phyloP scores from a whole-genome alignment of 2,888 invertebrate genomes.

The Volucella inflata region DNA sequence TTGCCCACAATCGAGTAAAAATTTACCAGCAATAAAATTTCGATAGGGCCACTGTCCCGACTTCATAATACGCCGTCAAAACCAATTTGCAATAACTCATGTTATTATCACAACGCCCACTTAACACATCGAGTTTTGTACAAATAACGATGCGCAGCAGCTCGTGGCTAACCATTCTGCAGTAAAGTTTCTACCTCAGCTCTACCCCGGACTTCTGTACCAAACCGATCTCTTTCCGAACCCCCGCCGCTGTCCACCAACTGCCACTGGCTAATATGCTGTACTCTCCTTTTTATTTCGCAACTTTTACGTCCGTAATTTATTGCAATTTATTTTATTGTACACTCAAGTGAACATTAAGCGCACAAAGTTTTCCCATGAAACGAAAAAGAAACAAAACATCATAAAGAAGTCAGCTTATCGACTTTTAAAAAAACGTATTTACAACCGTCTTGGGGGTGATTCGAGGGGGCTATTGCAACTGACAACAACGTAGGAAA shows the following conservation, averaged over 20 bases:
- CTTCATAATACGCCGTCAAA: conserved; percentile 40
- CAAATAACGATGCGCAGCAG: conserved; percentile 12
- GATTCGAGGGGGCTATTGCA: conserved; percentile 46
- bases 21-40: conserved; percentile 38
- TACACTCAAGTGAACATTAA: conserved; percentile 71
- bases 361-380: conserved; percentile 44
- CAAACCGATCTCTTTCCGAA: background rate
- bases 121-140: conserved; percentile 31
- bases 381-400: conserved; percentile 36
- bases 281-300: conserved; percentile 61
- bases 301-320: conserved; percentile 51
- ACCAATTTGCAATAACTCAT: conserved; percentile 63
- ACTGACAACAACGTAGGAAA: background rate
- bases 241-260: background rate
- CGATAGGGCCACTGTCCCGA: conserved; percentile 40
- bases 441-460: conserved; percentile 64
- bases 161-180: conserved; percentile 9
- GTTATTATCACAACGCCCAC: conserved; percentile 50
- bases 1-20: background rate
- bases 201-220: too few relatives aligned
- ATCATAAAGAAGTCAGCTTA: conserved; percentile 61
- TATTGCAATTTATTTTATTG: conserved; percentile 68
- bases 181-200: background rate
- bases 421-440: conserved; percentile 68
- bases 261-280: conserved; percentile 15